A percentile compares a stretch with the other conserved stretches of the same genome.
These are phyloP conservation scores for Callaeas wilsoni DNA, from an alignment of 2,113 vertebrate genomes.

Conservation along the genomic window DNA sequence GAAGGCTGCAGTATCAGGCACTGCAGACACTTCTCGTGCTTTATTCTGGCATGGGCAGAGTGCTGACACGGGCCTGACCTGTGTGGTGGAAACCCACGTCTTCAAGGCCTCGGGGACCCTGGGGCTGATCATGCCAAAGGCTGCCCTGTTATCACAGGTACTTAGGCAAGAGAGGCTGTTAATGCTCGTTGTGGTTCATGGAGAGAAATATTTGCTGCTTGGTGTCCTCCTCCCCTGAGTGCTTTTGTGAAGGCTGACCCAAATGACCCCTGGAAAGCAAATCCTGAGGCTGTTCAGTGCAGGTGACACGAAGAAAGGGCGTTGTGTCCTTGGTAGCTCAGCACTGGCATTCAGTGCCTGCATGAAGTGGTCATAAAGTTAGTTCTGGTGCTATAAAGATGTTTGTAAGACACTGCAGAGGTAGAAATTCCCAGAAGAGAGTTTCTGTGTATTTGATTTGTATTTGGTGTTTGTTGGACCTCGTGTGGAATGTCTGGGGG, in stretches of 20 bases:
- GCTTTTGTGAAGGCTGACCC: background rate
- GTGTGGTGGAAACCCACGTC: background rate
- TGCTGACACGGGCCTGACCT: background rate
- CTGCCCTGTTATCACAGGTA: background rate
- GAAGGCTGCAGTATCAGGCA: background rate
- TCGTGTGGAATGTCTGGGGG: background rate
- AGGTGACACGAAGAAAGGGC: background rate
- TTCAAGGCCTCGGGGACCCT: rapidly evolving
- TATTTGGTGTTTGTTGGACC: background rate
- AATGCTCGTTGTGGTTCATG: background rate
- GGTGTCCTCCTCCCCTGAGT: background rate
- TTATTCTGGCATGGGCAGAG: background rate
- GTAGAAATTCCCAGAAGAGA: background rate
- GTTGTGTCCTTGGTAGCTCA: background rate
- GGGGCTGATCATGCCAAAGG: background rate
- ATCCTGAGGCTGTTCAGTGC: background rate
- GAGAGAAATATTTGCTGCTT: background rate
- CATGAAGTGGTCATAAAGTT: background rate
- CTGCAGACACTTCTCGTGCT: background rate
- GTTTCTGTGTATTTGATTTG: background rate
- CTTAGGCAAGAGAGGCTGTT: background rate
- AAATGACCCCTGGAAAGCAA: background rate
- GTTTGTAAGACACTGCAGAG: background rate
- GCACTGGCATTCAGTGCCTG: background rate
- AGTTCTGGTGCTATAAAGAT: background rate